Evolutionary conservation across 2,797 vertebrate species (phyloP).

Genomic region (Coregonus sp.): DNA sequence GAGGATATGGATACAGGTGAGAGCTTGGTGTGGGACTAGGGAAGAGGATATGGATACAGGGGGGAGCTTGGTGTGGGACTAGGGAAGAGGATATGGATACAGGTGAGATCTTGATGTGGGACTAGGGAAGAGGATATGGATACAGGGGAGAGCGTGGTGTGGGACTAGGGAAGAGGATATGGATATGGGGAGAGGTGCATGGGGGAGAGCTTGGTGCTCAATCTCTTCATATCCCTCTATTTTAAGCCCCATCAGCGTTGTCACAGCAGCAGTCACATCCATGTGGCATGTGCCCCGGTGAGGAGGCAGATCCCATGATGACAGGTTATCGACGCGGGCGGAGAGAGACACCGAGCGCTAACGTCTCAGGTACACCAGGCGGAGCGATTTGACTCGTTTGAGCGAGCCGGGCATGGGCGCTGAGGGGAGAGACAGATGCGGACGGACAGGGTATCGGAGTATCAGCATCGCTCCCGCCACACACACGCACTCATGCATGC

Average conservation of each 20-base stretch:
- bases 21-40: background rate
- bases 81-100: constrained; percentile 36
- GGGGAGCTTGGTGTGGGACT: background rate
- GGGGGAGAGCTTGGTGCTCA: constrained; percentile 70
- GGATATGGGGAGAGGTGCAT: constrained; percentile 58
- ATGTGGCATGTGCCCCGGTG: constrained; percentile 83
- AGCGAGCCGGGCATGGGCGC: constrained; percentile 39
- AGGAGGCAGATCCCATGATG: constrained; percentile 77
- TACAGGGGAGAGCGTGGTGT: constrained; percentile 5
- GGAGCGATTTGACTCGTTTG: constrained; percentile 57
- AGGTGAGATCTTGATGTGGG: constrained; percentile 76
- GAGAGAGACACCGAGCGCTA: constrained; percentile 24
- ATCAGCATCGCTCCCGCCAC: background rate
- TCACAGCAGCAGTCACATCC: constrained; percentile 87
- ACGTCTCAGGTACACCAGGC: constrained; percentile 16
- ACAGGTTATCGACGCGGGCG: constrained; percentile 69
- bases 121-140: constrained; percentile 72
- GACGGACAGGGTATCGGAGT: constrained; percentile 50
- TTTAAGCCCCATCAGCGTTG: constrained; percentile 61
- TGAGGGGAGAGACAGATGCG: constrained; percentile 49
- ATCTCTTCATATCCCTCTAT: constrained; percentile 52
- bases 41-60: background rate
- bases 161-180: constrained; percentile 78
- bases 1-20: too few relatives aligned
- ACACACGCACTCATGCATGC: constrained; percentile 5